Percentiles rank a stretch among this genome's conserved stretches.
These are phyloP conservation scores for Pygocentrus nattereri DNA, from an alignment of 2,797 vertebrate species.

Conservation along the genomic window DNA sequence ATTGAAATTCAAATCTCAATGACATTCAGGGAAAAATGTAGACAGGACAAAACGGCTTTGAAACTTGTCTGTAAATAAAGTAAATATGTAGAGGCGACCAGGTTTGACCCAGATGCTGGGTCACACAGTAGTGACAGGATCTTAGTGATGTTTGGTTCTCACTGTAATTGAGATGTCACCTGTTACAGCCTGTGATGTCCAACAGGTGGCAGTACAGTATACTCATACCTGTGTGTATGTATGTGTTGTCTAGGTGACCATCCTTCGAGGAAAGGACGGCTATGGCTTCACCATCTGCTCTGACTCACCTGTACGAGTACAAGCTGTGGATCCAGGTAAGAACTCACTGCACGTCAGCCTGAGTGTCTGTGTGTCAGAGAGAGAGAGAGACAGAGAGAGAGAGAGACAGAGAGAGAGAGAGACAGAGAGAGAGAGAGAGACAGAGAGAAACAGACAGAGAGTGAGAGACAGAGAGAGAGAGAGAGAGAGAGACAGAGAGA, in stretches of 20 bases:
- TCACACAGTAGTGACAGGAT: too few relatives aligned
- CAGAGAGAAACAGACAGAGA: too few relatives aligned
- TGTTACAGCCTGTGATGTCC: not conserved
- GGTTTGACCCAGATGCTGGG: too few relatives aligned
- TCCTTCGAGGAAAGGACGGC: constrained; percentile 92
- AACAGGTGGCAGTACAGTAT: constrained; percentile 26
- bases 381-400: not conserved
- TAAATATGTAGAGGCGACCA: too few relatives aligned
- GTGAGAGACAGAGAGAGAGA: too few relatives aligned
- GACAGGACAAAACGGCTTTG: too few relatives aligned
- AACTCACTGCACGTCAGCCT: constrained; percentile 15
- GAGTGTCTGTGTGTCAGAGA: not conserved
- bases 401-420: not conserved
- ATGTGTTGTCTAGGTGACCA: constrained; percentile 83
- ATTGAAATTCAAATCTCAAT: too few relatives aligned
- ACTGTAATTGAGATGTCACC: not conserved
- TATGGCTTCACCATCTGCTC: constrained; percentile 98
- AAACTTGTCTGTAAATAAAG: too few relatives aligned
- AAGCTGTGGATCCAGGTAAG: constrained; percentile 93
- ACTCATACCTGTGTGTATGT: constrained; percentile 18
- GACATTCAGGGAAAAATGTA: too few relatives aligned
- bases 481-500: too few relatives aligned
- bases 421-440: too few relatives aligned
- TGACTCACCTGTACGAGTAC: constrained; percentile 93
- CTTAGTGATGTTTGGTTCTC: too few relatives aligned